phyloP scores from a whole-genome alignment of 1,140 invertebrate genomes.

The Zaprionus taronus region DNA sequence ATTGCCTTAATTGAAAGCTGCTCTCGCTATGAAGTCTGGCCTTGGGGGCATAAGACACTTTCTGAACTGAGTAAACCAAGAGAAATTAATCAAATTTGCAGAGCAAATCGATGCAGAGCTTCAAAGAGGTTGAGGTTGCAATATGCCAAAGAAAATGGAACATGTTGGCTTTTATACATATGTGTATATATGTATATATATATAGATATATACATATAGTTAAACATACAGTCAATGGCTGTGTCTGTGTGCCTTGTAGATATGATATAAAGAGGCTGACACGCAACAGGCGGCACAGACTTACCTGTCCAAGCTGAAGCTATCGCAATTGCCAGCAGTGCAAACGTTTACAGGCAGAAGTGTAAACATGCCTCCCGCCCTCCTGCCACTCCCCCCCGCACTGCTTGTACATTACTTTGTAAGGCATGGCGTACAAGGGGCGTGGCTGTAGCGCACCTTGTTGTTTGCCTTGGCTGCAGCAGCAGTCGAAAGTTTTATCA shows the following conservation, averaged over 20 bases:
- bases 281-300: background rate
- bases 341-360: background rate
- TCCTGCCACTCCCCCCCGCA: background rate
- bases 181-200: background rate
- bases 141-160: background rate
- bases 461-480: slow-evolving; percentile 60
- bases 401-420: background rate
- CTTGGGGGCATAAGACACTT: too few species aligned
- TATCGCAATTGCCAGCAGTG: background rate
- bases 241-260: background rate
- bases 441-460: background rate
- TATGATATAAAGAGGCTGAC: background rate
- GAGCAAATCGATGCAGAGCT: background rate
- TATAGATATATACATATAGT: background rate
- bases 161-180: background rate
- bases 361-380: background rate
- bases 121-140: background rate
- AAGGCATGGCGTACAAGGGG: background rate
- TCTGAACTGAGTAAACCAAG: too few species aligned
- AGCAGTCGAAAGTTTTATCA: slow-evolving; percentile 69
- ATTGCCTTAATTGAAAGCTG: background rate
- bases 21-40: background rate
- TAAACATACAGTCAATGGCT: background rate
- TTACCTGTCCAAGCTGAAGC: background rate
- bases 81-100: background rate